Evolutionary conservation across 2,113 vertebrate genomes (phyloP).

Genomic region (Propithecus coquereli): DNA sequence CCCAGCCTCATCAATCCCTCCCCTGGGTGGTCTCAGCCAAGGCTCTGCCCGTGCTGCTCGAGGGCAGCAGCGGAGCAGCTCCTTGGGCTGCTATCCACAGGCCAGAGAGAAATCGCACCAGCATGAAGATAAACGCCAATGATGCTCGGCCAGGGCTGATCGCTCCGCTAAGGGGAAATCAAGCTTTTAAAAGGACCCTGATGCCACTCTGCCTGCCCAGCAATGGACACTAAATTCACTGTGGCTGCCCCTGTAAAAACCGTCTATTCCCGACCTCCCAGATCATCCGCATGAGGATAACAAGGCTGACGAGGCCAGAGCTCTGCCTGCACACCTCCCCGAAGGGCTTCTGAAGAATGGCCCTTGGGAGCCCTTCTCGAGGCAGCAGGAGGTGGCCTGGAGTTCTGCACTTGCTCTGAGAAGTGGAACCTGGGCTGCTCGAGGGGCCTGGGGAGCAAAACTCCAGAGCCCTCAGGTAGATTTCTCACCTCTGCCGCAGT

Average conservation of each 20-base stretch:
- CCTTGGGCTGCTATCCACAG: background rate
- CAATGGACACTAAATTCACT: accelerated
- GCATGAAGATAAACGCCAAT: slow-evolving; percentile 9
- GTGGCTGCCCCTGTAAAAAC: background rate
- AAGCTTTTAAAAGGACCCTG: background rate
- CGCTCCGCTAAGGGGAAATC: slow-evolving; percentile 51
- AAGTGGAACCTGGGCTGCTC: background rate
- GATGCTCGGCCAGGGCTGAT: slow-evolving; percentile 51
- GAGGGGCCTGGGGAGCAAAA: accelerated
- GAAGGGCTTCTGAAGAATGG: background rate
- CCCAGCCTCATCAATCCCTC: background rate
- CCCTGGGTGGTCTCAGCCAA: background rate
- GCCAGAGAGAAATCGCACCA: slow-evolving; percentile 42
- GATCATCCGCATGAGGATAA: background rate
- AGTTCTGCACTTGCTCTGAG: background rate
- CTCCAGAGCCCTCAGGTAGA: accelerated
- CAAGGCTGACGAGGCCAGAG: accelerated
- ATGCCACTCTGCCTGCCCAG: background rate
- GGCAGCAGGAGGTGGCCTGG: background rate
- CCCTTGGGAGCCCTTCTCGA: background rate
- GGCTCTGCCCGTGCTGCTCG: background rate
- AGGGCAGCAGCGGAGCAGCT: background rate
- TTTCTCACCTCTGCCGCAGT: slow-evolving; percentile 93
- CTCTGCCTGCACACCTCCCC: accelerated
- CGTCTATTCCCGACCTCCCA: background rate